Conservation (phyloP, 2,797 vertebrate genomes). For the Phrynocephalus forsythii region DNA sequence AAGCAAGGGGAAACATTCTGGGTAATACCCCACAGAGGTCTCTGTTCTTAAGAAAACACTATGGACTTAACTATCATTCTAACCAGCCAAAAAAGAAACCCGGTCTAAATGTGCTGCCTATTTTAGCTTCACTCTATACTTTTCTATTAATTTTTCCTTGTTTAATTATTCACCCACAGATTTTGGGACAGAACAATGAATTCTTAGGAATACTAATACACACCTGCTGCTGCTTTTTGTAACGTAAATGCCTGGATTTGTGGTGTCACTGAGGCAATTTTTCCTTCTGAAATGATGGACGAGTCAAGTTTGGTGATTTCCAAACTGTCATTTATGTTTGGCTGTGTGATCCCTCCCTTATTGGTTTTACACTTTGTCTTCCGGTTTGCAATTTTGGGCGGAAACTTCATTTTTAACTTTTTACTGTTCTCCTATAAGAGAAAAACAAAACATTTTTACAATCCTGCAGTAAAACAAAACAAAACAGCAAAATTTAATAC, state of each 20-base stretch:
- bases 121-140: background rate
- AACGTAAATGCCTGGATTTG: slow-evolving; percentile 91
- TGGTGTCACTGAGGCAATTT: slow-evolving; percentile 85
- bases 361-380: slow-evolving; percentile 97
- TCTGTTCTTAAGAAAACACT: background rate
- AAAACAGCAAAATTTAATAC: background rate
- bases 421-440: slow-evolving; percentile 94
- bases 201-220: slow-evolving; percentile 56
- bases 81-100: background rate
- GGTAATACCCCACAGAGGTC: background rate
- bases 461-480: background rate
- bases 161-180: background rate
- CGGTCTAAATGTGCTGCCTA: background rate
- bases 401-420: slow-evolving; percentile 99
- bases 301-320: slow-evolving; percentile 95
- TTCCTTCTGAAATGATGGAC: slow-evolving; percentile 86
- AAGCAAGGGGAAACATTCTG: background rate
- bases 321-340: slow-evolving; percentile 94
- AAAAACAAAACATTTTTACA: background rate
- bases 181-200: background rate
- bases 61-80: background rate
- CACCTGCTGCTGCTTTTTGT: slow-evolving; percentile 94
- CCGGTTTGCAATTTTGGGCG: slow-evolving; percentile 96
- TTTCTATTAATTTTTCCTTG: background rate
- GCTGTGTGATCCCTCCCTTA: slow-evolving; percentile 90